These are phyloP conservation scores for Zenarchopterus dispar DNA, from an alignment of 2,797 vertebrate genomes.

Conservation along the genomic window DNA sequence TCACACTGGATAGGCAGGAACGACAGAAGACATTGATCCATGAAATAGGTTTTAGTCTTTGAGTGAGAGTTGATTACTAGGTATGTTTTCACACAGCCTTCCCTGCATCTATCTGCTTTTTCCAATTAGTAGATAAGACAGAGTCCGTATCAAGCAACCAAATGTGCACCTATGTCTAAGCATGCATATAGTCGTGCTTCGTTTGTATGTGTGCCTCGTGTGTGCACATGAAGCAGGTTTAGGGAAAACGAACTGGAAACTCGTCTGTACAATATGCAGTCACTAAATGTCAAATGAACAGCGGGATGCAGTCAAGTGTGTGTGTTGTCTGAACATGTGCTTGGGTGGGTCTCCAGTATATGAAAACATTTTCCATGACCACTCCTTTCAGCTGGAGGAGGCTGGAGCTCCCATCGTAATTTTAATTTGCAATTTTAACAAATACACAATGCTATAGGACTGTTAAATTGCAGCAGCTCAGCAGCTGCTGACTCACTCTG, in stretches of 20 bases:
- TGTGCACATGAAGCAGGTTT: slow-evolving; percentile 17
- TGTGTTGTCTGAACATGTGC: slow-evolving; percentile 4
- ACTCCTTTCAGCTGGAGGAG: slow-evolving; percentile 39
- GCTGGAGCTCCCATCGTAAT: no score
- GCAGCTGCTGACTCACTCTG: no score
- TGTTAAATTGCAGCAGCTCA: no score
- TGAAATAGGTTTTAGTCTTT: slow-evolving; percentile 85
- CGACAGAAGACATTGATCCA: slow-evolving; percentile 80
- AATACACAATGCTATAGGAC: no score
- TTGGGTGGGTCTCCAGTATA: slow-evolving; percentile 44
- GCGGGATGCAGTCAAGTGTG: background rate
- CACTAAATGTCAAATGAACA: background rate
- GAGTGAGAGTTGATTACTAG: slow-evolving; percentile 82
- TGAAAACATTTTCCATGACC: slow-evolving; percentile 62
- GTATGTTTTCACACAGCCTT: slow-evolving; percentile 77
- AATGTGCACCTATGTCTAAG: slow-evolving; percentile 36
- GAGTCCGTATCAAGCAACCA: slow-evolving; percentile 74
- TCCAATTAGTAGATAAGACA: slow-evolving; percentile 86
- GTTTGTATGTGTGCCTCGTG: slow-evolving; percentile 6
- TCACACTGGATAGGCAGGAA: slow-evolving; percentile 58
- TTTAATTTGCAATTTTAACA: no score
- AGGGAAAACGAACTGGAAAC: slow-evolving; percentile 45
- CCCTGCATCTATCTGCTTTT: slow-evolving; percentile 76
- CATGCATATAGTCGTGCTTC: slow-evolving; percentile 23
- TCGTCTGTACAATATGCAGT: slow-evolving; percentile 17